Percentiles rank a stretch among this genome's conserved stretches.
phyloP scores from a whole-genome alignment of 1,140 invertebrate species.

The Ceratina australensis region DNA sequence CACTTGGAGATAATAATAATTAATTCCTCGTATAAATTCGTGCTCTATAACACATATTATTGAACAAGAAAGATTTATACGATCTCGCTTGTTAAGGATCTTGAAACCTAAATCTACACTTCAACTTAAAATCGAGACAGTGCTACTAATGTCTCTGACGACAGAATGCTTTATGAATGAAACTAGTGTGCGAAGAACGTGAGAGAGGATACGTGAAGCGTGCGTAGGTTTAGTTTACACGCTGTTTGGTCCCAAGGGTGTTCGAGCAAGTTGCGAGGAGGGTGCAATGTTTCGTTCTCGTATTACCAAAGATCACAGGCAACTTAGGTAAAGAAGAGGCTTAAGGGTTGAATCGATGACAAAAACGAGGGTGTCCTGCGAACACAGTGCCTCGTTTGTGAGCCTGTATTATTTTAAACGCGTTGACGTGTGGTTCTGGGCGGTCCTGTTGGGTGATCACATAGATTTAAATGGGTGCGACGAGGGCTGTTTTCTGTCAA shows the following conservation, averaged over 20 bases:
- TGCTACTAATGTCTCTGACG: no score
- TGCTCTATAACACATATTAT: no score
- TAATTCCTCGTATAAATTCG: no score
- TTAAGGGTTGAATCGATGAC: conserved; percentile 51
- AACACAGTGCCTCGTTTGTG: conserved; percentile 34
- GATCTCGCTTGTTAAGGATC: no score
- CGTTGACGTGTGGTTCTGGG: not conserved
- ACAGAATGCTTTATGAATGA: conserved; percentile 68
- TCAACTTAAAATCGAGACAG: no score
- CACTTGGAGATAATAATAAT: no score
- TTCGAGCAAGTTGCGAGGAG: conserved; percentile 69
- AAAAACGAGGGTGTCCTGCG: conserved; percentile 55
- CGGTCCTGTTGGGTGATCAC: conserved; percentile 3
- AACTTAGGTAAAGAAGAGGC: conserved; percentile 1
- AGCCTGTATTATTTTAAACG: conserved; percentile 8
- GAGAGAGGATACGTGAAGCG: conserved; percentile 74
- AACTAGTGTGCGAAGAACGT: conserved; percentile 69
- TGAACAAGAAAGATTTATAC: no score
- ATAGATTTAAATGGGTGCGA: not conserved
- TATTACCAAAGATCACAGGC: conserved; percentile 43
- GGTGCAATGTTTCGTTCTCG: conserved; percentile 50
- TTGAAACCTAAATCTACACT: no score
- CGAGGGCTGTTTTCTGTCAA: not conserved
- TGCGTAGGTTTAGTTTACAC: conserved; percentile 78
- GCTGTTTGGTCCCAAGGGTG: conserved; percentile 74